These are phyloP conservation scores for Hirtodrosophila cameraria DNA, from an alignment of 2,888 invertebrate species.

Conservation along the genomic window DNA sequence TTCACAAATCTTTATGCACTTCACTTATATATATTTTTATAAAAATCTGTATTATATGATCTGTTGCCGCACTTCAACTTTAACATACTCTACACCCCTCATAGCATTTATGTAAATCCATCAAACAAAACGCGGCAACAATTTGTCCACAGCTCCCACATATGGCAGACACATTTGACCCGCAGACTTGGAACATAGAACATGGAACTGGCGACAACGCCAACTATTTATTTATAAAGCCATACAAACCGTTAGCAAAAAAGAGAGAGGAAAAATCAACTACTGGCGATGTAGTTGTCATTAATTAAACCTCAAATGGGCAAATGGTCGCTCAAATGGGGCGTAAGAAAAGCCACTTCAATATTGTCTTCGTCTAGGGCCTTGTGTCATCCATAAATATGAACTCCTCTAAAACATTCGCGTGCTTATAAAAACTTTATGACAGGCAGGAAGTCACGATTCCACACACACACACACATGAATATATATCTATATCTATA, in stretches of 20 bases:
- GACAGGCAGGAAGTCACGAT: constrained; percentile 75
- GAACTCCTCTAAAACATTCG: constrained; percentile 25
- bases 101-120: constrained; percentile 30
- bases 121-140: constrained; percentile 31
- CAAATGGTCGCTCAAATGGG: constrained; percentile 34
- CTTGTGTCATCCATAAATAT: constrained; percentile 71
- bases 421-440: constrained; percentile 52
- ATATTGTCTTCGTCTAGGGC: constrained; percentile 60
- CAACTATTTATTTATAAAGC: constrained; percentile 57
- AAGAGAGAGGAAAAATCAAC: constrained; percentile 12
- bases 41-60: constrained; percentile 1
- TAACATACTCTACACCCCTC: neutral
- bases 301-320: constrained; percentile 77
- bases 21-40: neutral
- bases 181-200: constrained; percentile 37
- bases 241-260: constrained; percentile 52
- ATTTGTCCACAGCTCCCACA: constrained; percentile 49
- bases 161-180: constrained; percentile 45
- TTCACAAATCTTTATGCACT: neutral
- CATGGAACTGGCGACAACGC: constrained; percentile 27
- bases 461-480: constrained; percentile 44
- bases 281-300: constrained; percentile 53
- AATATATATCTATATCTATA: constrained; percentile 28
- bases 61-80: neutral
- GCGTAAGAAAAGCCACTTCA: constrained; percentile 38